Base-by-base conservation (phyloP, 2,797 vertebrate genomes). In the Protosalanx chinensis region DNA sequence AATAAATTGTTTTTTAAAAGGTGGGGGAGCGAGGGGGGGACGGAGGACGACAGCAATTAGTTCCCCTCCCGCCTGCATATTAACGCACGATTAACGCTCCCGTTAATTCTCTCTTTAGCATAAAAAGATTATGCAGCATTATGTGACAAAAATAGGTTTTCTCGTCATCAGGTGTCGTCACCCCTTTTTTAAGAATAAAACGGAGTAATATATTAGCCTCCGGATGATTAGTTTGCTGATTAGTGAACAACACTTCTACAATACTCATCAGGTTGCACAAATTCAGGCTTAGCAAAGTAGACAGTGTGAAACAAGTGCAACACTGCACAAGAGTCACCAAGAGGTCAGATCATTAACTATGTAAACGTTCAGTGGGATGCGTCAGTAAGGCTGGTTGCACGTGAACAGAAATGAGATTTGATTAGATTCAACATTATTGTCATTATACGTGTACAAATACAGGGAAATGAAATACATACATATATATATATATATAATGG, bases 91-190 rank as follows among this genome's bases (percentile, higher is more conserved):
- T 76, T 66, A 72, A 33, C 79, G 77, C 72, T 79, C 76, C 59
- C 7, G 6, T 72, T 77, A 86, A 86, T 84, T 88, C 82, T 85
- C 74, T 76, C 80, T 78, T 82, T 77, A 80, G 46, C 81, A 83
- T 75, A 71, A 83, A 81, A 83, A 81, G 79, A 73, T 68, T 62
- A 63, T 68, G 64, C 81, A 78, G 70, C 79, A 63, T 70, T 0
- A 76, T 69, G 84, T 79, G 76, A 86, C 76, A 89, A 83, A 90
- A 86, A 90, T 84, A 88, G 81, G 81, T 84, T 84, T 32, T 79
- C 83, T 76, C 81, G 81, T 86, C 82, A 86, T 83, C 84, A 74
- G 80, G 70, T 66, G 86, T 84, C 81, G 80, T 88, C 87, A 88
- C 76, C 35, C 77, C 82, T 60, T 29, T 60, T 58, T 58, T 18